Percentiles rank a stretch among this genome's conserved stretches.
phyloP scores from a whole-genome alignment of 2,113 vertebrate genomes.

The Carollia perspicillata region DNA sequence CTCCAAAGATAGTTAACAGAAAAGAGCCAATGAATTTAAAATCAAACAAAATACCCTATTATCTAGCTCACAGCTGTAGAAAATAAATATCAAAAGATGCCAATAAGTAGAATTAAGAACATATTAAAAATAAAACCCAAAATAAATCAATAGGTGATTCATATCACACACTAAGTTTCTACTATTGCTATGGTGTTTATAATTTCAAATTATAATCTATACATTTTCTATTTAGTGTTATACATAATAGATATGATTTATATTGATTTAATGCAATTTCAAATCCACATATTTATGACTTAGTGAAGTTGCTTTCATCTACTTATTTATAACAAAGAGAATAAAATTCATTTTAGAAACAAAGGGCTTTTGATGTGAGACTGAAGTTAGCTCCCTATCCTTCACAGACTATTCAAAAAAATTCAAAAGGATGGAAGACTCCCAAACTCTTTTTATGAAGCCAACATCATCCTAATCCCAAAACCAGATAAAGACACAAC shows the following conservation, averaged over 20 bases:
- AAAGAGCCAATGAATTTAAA: conserved; percentile 14
- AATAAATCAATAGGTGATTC: background rate
- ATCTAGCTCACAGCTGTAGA: background rate
- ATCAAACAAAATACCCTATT: background rate
- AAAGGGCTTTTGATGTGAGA: background rate
- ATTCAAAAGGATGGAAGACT: too few relatives aligned
- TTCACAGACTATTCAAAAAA: too few relatives aligned
- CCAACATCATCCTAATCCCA: too few relatives aligned
- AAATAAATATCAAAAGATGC: background rate
- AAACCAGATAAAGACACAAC: too few relatives aligned
- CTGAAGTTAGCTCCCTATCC: background rate
- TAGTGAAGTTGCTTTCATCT: too few relatives aligned
- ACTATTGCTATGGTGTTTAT: background rate
- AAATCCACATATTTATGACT: too few relatives aligned
- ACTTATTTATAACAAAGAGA: background rate
- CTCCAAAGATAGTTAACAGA: background rate
- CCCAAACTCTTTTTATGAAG: too few relatives aligned
- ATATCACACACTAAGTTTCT: background rate
- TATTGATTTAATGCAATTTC: background rate
- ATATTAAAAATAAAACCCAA: background rate
- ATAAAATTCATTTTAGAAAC: background rate
- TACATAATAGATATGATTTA: too few relatives aligned
- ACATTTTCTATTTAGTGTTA: background rate
- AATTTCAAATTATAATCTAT: background rate
- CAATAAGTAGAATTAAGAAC: background rate